These are phyloP conservation scores for silkworm (Bombyx mori) DNA, from an alignment of 1,140 invertebrate species.

Conservation along the genomic window ASM3026992v2 NC_085127.1:2602501-2603000, in stretches of 20 bases:
- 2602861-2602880: conserved; percentile 1
- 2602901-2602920: no score
- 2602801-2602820: conserved; percentile 33
- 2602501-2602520: conserved; percentile 47
- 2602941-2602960: no score
- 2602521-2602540: conserved; percentile 45
- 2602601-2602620: conserved; percentile 39
- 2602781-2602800: conserved; percentile 29
- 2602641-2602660: conserved; percentile 30
- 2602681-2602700: conserved; percentile 22
- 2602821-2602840: conserved; percentile 1
- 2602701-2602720: conserved; percentile 25
- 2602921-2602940: no score
- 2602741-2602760: conserved; percentile 37
- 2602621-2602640: conserved; percentile 36
- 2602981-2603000: no score
- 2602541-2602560: conserved; percentile 36
- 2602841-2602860: conserved; percentile 9
- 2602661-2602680: conserved; percentile 23
- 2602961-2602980: no score
- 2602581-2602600: conserved; percentile 29
- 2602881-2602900: no score
- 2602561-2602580: conserved; percentile 20
- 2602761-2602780: conserved; percentile 41
- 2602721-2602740: conserved; percentile 48